phyloP scores from a whole-genome alignment of 2,888 invertebrate genomes.

The Anoncus sp. region DNA sequence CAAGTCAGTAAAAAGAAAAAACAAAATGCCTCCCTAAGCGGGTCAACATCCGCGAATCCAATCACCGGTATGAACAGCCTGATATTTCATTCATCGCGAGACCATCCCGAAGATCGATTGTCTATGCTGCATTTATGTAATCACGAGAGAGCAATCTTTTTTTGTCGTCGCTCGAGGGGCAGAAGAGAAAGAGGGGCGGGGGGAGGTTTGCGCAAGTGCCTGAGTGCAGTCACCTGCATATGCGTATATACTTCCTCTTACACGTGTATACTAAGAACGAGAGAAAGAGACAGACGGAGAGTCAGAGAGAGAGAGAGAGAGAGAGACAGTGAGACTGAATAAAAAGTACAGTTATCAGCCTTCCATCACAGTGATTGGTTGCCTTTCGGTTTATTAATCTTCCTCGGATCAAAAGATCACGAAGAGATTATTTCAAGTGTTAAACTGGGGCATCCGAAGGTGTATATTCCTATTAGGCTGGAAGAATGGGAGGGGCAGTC shows the following conservation, averaged over 20 bases:
- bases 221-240: neutral
- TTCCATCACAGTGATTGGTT: no score
- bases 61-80: neutral
- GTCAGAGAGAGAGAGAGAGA: no score
- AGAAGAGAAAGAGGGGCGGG: neutral
- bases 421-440: neutral
- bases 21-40: neutral
- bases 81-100: conserved; percentile 22
- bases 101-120: conserved; percentile 42
- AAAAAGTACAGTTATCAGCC: no score
- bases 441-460: no score
- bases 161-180: neutral
- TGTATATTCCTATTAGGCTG: no score
- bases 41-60: conserved; percentile 8
- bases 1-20: neutral
- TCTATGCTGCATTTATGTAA: conserved; percentile 28
- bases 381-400: no score
- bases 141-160: conserved; percentile 6
- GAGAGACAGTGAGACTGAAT: no score
- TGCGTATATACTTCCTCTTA: neutral
- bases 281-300: neutral
- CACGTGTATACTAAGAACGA: neutral
- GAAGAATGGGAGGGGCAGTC: no score
- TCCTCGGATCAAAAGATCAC: neutral
- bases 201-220: conserved; percentile 16